phyloP scores from a whole-genome alignment of 2,888 invertebrate genomes.

The Heliconius ethilla region DNA sequence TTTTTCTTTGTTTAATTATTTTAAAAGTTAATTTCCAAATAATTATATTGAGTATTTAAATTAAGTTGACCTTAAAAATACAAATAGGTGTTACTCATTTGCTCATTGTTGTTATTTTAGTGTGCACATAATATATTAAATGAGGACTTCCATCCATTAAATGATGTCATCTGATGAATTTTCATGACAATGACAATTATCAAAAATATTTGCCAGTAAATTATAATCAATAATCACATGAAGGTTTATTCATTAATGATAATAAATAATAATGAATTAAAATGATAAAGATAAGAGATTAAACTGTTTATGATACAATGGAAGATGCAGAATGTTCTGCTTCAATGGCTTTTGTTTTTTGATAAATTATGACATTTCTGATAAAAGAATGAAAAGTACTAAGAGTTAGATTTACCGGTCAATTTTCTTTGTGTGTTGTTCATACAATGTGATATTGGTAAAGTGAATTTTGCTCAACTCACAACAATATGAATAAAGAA shows the following conservation, averaged over 20 bases:
- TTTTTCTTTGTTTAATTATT: background rate
- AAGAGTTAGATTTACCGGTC: background rate
- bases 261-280: constrained; percentile 3
- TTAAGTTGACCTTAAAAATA: constrained; percentile 7
- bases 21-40: constrained; percentile 17
- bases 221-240: no score
- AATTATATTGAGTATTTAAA: background rate
- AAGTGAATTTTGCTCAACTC: background rate
- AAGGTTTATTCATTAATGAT: background rate
- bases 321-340: background rate
- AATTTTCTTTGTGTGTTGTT: no score
- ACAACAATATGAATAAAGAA: background rate
- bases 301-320: background rate
- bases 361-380: background rate
- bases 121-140: constrained; percentile 1
- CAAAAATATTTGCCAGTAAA: background rate
- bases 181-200: constrained; percentile 2
- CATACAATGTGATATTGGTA: background rate
- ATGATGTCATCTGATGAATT: background rate
- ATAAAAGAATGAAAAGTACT: background rate
- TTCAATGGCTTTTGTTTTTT: background rate
- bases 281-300: background rate
- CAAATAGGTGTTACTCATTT: background rate
- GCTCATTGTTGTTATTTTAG: constrained; percentile 7
- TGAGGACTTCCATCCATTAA: background rate